Conservation (phyloP, 2,797 vertebrate species). For the Mareca penelope region DNA sequence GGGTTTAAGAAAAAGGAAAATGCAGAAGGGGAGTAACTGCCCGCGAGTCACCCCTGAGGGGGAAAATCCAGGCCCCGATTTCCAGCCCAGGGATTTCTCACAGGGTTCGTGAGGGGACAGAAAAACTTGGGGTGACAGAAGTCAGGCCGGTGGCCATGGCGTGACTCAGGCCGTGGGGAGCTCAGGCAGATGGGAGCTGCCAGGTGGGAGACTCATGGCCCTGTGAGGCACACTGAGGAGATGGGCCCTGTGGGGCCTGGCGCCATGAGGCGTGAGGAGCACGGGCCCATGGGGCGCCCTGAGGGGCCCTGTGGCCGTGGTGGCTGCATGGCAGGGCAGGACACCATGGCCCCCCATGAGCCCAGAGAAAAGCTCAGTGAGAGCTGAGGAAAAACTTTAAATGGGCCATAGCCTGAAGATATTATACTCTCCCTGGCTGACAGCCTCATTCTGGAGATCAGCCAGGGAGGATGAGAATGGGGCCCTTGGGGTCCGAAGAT, state of each 20-base stretch:
- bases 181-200: neutral
- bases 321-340: fast-evolving
- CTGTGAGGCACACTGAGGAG: fast-evolving
- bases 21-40: neutral
- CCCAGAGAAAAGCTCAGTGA: neutral
- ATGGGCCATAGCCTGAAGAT: constrained; percentile 17
- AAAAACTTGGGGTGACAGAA: fast-evolving
- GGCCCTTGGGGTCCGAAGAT: constrained; percentile 8
- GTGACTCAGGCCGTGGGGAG: fast-evolving
- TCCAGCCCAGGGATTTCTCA: neutral
- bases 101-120: neutral
- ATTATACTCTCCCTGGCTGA: constrained; percentile 1
- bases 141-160: neutral
- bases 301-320: neutral
- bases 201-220: fast-evolving
- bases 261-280: neutral
- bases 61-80: fast-evolving
- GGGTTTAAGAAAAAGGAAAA: neutral
- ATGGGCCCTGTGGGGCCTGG: neutral
- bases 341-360: neutral
- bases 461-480: constrained; percentile 48
- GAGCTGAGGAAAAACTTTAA: constrained; percentile 17
- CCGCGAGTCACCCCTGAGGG: neutral
- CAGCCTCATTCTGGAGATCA: constrained; percentile 51
- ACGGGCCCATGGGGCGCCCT: neutral